A percentile compares a stretch with the other conserved stretches of the same genome.
Evolutionary conservation across 2,797 vertebrate genomes (phyloP).

Genomic region (Zalophus californianus): DNA sequence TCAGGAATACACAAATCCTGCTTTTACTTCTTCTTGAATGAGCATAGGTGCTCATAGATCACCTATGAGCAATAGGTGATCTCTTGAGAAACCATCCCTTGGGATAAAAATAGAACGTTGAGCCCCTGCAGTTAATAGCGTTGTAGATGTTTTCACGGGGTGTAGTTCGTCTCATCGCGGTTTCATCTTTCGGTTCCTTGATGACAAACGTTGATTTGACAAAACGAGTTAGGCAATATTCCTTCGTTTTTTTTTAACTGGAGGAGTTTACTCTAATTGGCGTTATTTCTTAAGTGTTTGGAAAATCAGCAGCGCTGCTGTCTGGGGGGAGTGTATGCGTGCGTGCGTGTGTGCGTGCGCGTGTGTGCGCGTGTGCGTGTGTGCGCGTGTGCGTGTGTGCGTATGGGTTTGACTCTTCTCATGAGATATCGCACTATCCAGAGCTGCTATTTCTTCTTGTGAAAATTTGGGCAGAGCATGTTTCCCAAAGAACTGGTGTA

Average conservation of each 20-base stretch:
- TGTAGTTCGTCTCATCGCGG: accelerated
- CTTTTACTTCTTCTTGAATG: not conserved
- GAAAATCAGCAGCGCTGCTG: not conserved
- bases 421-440: accelerated
- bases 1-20: not conserved
- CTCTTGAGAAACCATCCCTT: not conserved
- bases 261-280: not conserved
- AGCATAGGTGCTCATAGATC: too few species aligned
- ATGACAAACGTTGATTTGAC: not conserved
- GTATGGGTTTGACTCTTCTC: not conserved
- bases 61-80: too few species aligned
- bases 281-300: not conserved
- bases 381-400: too few species aligned
- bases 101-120: too few species aligned
- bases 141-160: too few species aligned
- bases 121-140: not conserved
- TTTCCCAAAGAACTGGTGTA: not conserved
- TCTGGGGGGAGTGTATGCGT: not conserved
- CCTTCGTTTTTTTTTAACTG: not conserved
- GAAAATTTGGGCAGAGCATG: not conserved
- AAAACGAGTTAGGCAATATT: not conserved
- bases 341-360: too few species aligned
- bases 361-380: too few species aligned
- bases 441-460: not conserved
- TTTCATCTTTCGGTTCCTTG: not conserved